Evolutionary conservation across 2,113 vertebrate genomes (phyloP), one percentile per base, ranked within the genome.

Genomic region (Echinops telfairi): DNA sequence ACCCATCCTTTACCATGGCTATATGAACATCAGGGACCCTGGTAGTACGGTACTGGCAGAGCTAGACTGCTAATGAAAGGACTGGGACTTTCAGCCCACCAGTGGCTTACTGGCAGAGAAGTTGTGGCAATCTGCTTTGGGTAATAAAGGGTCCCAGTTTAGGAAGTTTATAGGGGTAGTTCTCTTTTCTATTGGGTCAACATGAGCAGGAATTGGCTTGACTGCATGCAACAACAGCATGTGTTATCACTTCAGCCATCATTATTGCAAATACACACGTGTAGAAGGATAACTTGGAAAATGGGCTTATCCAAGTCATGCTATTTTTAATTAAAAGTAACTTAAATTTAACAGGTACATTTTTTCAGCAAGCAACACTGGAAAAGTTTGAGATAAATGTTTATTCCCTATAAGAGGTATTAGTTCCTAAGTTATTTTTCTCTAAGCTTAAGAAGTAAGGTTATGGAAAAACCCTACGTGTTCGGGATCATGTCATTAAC

Each of bases 281-380:
- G 60, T 43, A 80, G 77, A 93, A 86, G 58, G 64, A 43, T 86
- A 89, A 33, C 57, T 73, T 89, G 93, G 71, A 31, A 70, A 90
- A 70, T 86, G 38, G 9, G 43, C 73, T 57, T 88, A 79, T 90
- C 11, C 2, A 83, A 6, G 84, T 88, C 38, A 47, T 85, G 29
- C n/a, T 84, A 38, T 83, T 84, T 88, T 88, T 40, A 77, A 70
- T 92, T 92, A 75, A 79, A 83, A 84, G 4, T 29, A 62, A 40
- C 88, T 93, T 88, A 92, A 87, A n/a, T n/a, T 77, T 76, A 85
- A 53, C 2, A 62, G 47, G 6, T 22, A 62, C 68, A 71, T 92
- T 75, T 90, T 27, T 86, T 86, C 88, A 71, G 22, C 60, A 62
- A 80, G 25, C n/a, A 82, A 89, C 27, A 66, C 2, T 68, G 40